Conservation (phyloP, 2,888 invertebrate genomes). For the Ptilodon capucinus region DNA sequence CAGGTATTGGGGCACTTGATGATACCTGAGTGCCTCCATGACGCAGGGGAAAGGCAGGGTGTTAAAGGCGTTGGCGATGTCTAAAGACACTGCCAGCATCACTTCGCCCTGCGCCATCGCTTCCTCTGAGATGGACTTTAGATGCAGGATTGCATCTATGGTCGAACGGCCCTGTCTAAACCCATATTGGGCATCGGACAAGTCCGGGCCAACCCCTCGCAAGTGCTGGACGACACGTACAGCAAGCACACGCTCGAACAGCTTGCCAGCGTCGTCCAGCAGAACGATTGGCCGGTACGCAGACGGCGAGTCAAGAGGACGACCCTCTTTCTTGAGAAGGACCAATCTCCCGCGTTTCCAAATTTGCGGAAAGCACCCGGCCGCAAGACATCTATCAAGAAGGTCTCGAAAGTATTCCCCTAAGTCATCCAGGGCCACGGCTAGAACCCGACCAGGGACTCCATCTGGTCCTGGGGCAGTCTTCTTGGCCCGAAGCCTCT, state of each 20-base stretch:
- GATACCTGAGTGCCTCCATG: conserved; percentile 18
- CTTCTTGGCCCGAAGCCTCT: background rate
- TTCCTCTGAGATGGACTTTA: conserved; percentile 3
- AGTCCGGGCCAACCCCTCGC: background rate
- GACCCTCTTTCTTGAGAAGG: conserved; percentile 5
- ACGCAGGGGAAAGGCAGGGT: conserved; percentile 27
- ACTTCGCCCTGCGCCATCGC: conserved; percentile 11
- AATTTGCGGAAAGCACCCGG: background rate
- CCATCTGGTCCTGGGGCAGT: background rate
- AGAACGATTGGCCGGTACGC: conserved; percentile 13
- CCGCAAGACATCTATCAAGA: background rate
- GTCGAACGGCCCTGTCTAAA: conserved; percentile 10
- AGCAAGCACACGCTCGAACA: conserved; percentile 1
- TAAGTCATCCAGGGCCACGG: background rate
- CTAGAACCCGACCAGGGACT: background rate
- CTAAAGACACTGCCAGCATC: conserved; percentile 21
- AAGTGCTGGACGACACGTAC: conserved; percentile 1
- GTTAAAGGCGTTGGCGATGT: conserved; percentile 32
- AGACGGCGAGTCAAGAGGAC: conserved; percentile 7
- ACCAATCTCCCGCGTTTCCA: conserved; percentile 8
- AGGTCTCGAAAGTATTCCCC: background rate
- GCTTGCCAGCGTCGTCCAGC: conserved; percentile 11
- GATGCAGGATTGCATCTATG: conserved; percentile 6
- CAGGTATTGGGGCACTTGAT: conserved; percentile 19
- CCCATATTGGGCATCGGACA: conserved; percentile 9